phyloP scores from a whole-genome alignment of 2,113 vertebrate species.

The Calidris pygmaea region DNA sequence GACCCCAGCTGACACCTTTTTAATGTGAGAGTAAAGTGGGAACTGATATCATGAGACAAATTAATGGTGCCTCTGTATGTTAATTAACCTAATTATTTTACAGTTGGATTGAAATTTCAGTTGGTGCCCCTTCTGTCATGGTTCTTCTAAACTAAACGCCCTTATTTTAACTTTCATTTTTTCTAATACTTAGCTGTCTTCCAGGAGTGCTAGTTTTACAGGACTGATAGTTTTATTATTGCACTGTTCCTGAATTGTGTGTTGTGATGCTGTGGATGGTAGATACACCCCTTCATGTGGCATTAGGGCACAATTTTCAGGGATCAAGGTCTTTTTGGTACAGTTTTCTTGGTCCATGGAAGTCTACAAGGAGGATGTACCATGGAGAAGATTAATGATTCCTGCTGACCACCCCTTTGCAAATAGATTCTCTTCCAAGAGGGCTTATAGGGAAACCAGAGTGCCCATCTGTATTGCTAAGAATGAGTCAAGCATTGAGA shows the following conservation, averaged over 20 bases:
- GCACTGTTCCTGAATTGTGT: neutral
- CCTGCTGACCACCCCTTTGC: neutral
- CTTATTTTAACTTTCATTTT: neutral
- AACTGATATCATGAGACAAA: neutral
- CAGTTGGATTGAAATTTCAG: neutral
- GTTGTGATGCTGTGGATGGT: neutral
- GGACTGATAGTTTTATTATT: neutral
- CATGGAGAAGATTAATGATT: neutral
- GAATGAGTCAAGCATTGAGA: neutral
- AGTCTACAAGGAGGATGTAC: neutral
- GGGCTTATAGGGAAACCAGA: neutral
- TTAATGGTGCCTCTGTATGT: neutral
- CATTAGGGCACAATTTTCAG: neutral
- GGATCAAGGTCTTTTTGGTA: neutral
- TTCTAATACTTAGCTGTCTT: neutral
- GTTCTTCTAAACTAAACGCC: neutral
- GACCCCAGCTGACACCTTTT: neutral
- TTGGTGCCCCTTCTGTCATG: neutral
- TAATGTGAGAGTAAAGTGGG: neutral
- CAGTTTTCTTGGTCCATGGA: neutral
- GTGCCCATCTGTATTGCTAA: neutral
- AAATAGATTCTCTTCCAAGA: neutral
- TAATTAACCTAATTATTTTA: neutral
- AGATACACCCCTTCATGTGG: neutral
- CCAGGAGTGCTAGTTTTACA: neutral